phyloP scores from a whole-genome alignment of 2,113 vertebrate genomes.

The Crypturellus undulatus region DNA sequence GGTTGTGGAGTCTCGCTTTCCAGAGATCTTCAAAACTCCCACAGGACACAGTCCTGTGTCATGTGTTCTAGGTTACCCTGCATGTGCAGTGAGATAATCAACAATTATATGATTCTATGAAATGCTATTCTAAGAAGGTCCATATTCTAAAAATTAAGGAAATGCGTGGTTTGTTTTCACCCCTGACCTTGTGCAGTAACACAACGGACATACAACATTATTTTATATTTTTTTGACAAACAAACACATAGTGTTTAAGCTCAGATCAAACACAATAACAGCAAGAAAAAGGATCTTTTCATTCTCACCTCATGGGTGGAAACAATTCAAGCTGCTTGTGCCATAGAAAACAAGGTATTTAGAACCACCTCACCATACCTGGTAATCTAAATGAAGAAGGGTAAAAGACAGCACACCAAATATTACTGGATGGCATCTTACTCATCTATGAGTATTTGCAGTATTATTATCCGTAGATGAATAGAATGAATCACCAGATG shows the following conservation, averaged over 20 bases:
- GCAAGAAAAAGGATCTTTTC: background rate
- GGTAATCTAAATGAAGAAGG: background rate
- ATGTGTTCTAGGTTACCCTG: too few relatives aligned
- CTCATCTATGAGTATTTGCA: background rate
- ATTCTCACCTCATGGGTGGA: background rate
- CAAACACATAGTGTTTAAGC: background rate
- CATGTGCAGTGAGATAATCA: too few relatives aligned
- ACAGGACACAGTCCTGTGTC: too few relatives aligned
- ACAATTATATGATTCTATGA: background rate
- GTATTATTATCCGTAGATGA: slow-evolving; percentile 44
- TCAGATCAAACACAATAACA: background rate
- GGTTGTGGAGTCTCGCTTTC: too few relatives aligned
- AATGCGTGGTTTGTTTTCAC: background rate
- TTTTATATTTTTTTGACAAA: background rate
- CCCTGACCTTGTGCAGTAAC: background rate
- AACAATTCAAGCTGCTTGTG: background rate
- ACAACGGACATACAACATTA: too few relatives aligned
- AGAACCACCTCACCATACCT: background rate
- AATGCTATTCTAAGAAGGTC: background rate
- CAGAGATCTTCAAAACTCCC: too few relatives aligned
- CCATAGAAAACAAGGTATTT: background rate
- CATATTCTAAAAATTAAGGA: background rate
- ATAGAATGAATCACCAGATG: slow-evolving; percentile 62
- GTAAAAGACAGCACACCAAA: background rate
- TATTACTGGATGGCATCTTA: background rate